Percentiles rank a stretch among this genome's conserved stretches.
phyloP scores from a whole-genome alignment of 2,888 invertebrate species.

The Epinotia demarniana region DNA sequence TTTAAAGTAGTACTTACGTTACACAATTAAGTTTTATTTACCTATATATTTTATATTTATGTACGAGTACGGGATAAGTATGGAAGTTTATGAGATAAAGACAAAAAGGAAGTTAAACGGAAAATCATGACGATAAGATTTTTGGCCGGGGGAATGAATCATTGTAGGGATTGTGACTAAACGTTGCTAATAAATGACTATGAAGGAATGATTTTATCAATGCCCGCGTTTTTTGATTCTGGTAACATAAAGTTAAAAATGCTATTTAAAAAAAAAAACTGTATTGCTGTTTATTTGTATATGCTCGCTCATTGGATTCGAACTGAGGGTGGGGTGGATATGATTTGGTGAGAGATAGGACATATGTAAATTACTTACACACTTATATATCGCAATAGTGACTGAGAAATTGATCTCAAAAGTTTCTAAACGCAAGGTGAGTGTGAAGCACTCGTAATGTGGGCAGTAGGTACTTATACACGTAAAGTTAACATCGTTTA shows the following conservation, averaged over 20 bases:
- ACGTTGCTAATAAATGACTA: constrained; percentile 28
- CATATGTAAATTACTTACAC: constrained; percentile 4
- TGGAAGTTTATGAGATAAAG: constrained; percentile 13
- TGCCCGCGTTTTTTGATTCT: background rate
- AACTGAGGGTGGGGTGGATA: background rate
- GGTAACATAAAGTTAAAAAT: constrained; percentile 27
- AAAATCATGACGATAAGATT: background rate
- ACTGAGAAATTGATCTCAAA: constrained; percentile 68
- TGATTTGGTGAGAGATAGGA: constrained; percentile 4
- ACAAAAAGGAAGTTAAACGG: constrained; percentile 18
- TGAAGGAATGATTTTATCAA: constrained; percentile 34
- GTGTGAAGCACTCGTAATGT: constrained; percentile 12
- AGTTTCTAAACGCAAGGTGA: constrained; percentile 73
- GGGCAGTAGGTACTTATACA: constrained; percentile 7
- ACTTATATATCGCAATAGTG: constrained; percentile 27
- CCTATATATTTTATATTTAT: constrained; percentile 27
- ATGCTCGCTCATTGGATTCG: constrained; percentile 14
- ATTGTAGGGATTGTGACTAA: constrained; percentile 1
- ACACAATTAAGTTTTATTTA: constrained; percentile 37
- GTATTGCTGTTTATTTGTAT: background rate
- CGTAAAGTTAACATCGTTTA: constrained; percentile 8
- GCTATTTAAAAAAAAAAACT: constrained; percentile 2
- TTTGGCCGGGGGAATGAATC: constrained; percentile 22
- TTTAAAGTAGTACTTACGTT: constrained; percentile 40
- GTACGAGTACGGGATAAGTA: constrained; percentile 22